Evolutionary conservation across 2,113 vertebrate genomes (phyloP).

Genomic region (Podiceps cristatus): DNA sequence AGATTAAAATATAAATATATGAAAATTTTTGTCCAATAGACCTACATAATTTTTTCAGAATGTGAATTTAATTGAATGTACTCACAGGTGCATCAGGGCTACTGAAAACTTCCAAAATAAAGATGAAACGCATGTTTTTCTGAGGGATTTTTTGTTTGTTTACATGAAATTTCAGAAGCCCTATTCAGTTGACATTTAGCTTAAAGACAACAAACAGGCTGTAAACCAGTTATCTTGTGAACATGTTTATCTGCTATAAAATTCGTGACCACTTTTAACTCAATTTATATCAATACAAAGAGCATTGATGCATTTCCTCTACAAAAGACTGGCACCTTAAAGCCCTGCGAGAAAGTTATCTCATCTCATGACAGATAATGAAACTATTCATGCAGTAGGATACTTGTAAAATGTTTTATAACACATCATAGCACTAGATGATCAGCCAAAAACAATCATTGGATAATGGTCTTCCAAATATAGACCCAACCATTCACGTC

Average conservation of each 20-base stretch:
- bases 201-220: neutral
- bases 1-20: neutral
- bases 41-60: neutral
- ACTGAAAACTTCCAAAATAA: neutral
- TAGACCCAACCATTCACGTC: rapidly evolving
- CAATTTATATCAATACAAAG: neutral
- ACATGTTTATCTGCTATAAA: neutral
- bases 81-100: neutral
- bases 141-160: neutral
- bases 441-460: neutral
- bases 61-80: neutral
- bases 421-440: neutral
- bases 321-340: neutral
- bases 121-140: neutral
- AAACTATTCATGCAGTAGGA: neutral
- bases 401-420: neutral
- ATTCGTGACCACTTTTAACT: neutral
- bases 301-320: neutral
- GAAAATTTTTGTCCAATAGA: neutral
- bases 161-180: neutral
- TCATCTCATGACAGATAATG: neutral
- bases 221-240: neutral
- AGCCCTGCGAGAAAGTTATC: neutral
- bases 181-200: neutral
- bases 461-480: neutral